Evolutionary conservation across 2,113 vertebrate genomes (phyloP).

Genomic region (Athene noctua): DNA sequence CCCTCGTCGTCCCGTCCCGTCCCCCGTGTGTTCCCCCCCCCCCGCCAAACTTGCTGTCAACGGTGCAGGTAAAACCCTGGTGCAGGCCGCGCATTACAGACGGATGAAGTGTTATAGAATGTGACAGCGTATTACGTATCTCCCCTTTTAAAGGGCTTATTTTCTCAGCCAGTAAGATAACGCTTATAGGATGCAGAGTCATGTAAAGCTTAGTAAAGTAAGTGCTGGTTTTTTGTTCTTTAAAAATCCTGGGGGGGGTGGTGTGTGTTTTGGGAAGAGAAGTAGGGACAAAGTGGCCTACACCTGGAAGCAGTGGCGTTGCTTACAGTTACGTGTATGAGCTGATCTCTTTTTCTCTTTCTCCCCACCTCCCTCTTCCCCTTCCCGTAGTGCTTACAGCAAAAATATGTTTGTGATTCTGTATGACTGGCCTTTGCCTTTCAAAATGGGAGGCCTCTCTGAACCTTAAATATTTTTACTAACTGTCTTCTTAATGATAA

Average conservation of each 20-base stretch:
- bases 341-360: not conserved
- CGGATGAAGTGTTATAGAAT: not conserved
- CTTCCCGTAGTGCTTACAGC: not conserved
- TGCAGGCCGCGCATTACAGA: fast-evolving
- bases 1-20: too few relatives aligned
- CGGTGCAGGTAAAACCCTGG: not conserved
- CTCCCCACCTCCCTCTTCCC: not conserved
- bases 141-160: not conserved
- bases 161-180: not conserved
- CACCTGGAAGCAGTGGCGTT: not conserved
- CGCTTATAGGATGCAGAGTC: not conserved
- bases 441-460: not conserved
- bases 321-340: not conserved
- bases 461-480: not conserved
- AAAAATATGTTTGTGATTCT: not conserved
- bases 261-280: not conserved
- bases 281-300: not conserved
- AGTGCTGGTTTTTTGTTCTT: not conserved
- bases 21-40: too few relatives aligned
- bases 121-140: not conserved
- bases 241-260: not conserved
- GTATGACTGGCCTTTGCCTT: not conserved
- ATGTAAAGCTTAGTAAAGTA: not conserved
- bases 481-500: not conserved
- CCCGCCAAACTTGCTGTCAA: not conserved